Evolutionary conservation across 2,888 invertebrate genomes (phyloP).

Genomic region (Subacronicta megacephala): DNA sequence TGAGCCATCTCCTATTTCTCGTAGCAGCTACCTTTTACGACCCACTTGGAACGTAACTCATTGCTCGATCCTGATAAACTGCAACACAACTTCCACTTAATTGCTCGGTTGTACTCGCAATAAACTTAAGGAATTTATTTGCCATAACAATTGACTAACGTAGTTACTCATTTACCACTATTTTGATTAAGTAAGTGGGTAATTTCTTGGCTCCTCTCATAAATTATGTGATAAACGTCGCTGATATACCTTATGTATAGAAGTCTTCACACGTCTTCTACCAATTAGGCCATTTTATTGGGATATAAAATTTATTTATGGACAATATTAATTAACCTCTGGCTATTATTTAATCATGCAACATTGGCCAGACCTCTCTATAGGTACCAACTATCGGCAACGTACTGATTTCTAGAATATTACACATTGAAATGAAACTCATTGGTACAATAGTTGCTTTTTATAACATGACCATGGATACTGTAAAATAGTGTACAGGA

Average conservation of each 20-base stretch:
- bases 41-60: neutral
- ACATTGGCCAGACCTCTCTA: neutral
- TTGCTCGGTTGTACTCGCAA: conserved; percentile 5
- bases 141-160: conserved; percentile 17
- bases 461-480: no score
- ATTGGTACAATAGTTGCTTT: no score
- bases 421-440: no score
- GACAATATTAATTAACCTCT: conserved; percentile 8
- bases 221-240: conserved; percentile 18
- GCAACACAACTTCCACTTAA: neutral
- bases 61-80: neutral
- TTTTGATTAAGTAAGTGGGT: conserved; percentile 3
- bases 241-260: conserved; percentile 19
- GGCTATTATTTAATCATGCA: neutral
- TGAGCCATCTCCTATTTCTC: neutral
- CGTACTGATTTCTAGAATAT: no score
- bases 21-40: neutral
- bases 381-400: no score
- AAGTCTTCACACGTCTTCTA: conserved; percentile 23
- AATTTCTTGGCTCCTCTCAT: conserved; percentile 3
- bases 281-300: conserved; percentile 28
- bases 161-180: conserved; percentile 13
- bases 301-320: neutral
- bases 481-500: no score
- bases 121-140: conserved; percentile 23